Conservation (phyloP, 2,113 vertebrate genomes). For the Melanotaenia duboulayi region DNA sequence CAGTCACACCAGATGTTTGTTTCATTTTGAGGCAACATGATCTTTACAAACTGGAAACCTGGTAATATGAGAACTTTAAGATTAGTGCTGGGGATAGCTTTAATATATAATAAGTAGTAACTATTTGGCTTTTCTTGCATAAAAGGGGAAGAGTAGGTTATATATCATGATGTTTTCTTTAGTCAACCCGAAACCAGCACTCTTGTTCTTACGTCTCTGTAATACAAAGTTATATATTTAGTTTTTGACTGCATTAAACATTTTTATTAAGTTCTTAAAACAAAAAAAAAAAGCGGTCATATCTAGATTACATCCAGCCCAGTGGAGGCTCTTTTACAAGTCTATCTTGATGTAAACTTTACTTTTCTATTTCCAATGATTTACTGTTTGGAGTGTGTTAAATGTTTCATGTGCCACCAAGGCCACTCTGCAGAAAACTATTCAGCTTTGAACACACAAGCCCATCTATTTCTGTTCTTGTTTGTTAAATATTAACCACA, state of each 20-base stretch:
- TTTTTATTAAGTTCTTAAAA: conserved; percentile 7
- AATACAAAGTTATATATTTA: conserved; percentile 3
- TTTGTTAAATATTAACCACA: conserved; percentile 84
- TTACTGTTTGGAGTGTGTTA: conserved; percentile 77
- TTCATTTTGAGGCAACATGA: conserved; percentile 51
- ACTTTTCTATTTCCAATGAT: conserved; percentile 77
- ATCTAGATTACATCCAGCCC: conserved; percentile 23
- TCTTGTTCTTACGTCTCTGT: conserved; percentile 20
- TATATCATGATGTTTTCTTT: conserved; percentile 28
- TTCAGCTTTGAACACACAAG: conserved; percentile 76
- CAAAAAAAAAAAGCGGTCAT: conserved; percentile 2
- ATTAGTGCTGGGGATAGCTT: conserved; percentile 35
- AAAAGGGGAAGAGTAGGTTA: conserved; percentile 16
- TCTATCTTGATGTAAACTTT: conserved; percentile 76
- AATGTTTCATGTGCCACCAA: conserved; percentile 79
- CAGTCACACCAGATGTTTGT: conserved; percentile 70
- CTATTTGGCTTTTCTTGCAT: conserved; percentile 7
- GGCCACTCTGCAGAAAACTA: conserved; percentile 71
- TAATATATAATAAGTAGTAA: conserved; percentile 40
- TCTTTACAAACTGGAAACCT: conserved; percentile 27
- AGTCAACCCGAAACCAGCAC: neutral
- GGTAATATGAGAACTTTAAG: conserved; percentile 42
- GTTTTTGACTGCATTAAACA: neutral
- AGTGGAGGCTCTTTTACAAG: conserved; percentile 57
- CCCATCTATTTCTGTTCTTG: conserved; percentile 79